phyloP scores from a whole-genome alignment of 2,797 vertebrate species.

The Pangasius krempfi region DNA sequence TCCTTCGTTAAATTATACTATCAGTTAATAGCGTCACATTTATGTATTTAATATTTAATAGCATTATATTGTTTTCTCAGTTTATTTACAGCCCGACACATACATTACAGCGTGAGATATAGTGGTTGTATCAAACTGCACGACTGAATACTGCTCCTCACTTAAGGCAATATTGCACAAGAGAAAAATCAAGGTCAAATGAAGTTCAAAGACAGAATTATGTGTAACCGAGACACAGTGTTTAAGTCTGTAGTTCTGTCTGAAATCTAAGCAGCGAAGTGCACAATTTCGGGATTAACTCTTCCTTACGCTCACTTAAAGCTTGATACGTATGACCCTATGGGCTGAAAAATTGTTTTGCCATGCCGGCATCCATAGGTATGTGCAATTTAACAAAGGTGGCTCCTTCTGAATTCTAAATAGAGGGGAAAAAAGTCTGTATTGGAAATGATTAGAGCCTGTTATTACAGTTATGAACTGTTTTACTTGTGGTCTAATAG shows the following conservation, averaged over 20 bases:
- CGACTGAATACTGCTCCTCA: background rate
- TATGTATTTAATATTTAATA: background rate
- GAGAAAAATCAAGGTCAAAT: background rate
- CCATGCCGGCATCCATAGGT: no score
- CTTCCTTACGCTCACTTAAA: background rate
- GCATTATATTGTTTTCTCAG: background rate
- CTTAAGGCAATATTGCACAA: slow-evolving; percentile 1
- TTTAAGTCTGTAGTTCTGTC: background rate
- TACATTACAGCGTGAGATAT: background rate
- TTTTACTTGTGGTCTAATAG: slow-evolving; percentile 7
- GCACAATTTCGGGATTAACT: background rate
- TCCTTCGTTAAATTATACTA: background rate
- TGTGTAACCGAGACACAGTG: background rate
- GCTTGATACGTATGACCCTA: background rate
- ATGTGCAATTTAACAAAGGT: background rate
- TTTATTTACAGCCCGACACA: background rate
- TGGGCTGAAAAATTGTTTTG: background rate
- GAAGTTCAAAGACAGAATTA: background rate
- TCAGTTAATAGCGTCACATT: background rate
- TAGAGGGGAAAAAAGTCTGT: background rate
- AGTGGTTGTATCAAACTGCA: background rate
- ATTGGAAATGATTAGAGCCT: slow-evolving; percentile 27
- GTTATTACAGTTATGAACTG: background rate
- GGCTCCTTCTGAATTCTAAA: background rate
- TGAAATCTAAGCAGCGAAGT: background rate